Evolutionary conservation across 1,140 invertebrate species (phyloP).

Genomic region (Bombus superbus): DNA sequence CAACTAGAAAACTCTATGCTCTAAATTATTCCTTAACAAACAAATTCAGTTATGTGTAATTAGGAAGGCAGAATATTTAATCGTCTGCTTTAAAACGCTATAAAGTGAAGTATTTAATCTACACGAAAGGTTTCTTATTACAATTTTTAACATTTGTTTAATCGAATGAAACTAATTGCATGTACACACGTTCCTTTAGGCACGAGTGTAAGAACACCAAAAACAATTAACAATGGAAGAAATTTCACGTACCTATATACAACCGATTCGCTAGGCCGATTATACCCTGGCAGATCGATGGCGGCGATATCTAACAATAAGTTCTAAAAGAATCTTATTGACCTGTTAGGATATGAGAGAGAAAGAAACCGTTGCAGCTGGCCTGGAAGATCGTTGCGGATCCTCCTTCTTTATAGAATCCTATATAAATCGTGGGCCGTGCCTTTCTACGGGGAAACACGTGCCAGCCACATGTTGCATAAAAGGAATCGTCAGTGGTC

Average conservation of each 20-base stretch:
- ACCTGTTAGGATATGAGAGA: constrained; percentile 54
- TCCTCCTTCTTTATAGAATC: constrained; percentile 61
- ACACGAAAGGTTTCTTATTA: no score
- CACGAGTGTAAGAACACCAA: background rate
- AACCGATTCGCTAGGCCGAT: background rate
- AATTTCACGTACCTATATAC: background rate
- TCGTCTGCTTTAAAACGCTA: no score
- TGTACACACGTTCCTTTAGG: background rate
- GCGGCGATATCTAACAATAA: constrained; percentile 28
- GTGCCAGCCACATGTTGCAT: constrained; percentile 82
- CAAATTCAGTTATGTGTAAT: no score
- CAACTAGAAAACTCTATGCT: no score
- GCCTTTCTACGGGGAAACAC: constrained; percentile 75
- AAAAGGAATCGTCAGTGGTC: constrained; percentile 77
- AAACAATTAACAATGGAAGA: background rate
- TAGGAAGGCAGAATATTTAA: no score
- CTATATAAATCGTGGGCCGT: constrained; percentile 72
- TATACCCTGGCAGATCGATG: constrained; percentile 9
- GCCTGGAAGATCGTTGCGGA: constrained; percentile 53
- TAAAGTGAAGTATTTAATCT: background rate
- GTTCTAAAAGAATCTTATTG: constrained; percentile 68
- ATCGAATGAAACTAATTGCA: background rate
- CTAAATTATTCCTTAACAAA: no score
- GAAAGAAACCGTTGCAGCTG: constrained; percentile 71
- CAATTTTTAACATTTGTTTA: background rate